A percentile compares a stretch with the other conserved stretches of the same genome.
These are phyloP conservation scores for Crypturellus undulatus DNA, from an alignment of 2,113 vertebrate species.

Conservation along the genomic window DNA sequence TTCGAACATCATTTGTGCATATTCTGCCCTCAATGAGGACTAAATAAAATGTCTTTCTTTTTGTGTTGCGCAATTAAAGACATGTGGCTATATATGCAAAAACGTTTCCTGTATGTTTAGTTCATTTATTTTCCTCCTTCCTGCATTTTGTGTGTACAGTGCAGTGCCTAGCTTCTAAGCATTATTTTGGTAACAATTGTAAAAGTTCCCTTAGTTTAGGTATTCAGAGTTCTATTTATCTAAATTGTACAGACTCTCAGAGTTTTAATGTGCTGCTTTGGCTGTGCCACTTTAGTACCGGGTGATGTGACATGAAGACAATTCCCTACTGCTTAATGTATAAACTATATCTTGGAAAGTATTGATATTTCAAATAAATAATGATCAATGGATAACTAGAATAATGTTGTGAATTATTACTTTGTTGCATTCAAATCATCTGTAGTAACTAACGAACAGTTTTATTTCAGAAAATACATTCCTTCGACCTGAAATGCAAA, in stretches of 20 bases:
- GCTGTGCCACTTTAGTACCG: conserved; percentile 82
- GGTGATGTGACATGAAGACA: conserved; percentile 79
- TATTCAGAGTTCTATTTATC: conserved; percentile 87
- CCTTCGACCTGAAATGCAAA: neutral
- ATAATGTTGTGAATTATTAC: conserved; percentile 14
- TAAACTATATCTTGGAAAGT: conserved; percentile 78
- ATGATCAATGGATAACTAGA: conserved; percentile 71
- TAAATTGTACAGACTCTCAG: conserved; percentile 84
- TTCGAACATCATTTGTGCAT: conserved; percentile 83
- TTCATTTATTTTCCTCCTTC: conserved; percentile 45
- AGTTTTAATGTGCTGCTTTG: conserved; percentile 79
- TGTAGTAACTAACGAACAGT: neutral
- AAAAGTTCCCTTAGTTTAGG: conserved; percentile 78
- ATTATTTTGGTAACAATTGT: conserved; percentile 85
- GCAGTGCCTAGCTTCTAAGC: conserved; percentile 81
- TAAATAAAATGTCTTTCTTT: conserved; percentile 72
- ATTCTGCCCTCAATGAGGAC: conserved; percentile 98
- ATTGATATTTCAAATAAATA: conserved; percentile 84
- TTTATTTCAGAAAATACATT: neutral
- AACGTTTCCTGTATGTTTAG: conserved; percentile 42
- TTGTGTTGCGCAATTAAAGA: conserved; percentile 75
- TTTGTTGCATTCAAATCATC: neutral
- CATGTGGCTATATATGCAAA: conserved; percentile 74
- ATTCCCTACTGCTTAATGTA: conserved; percentile 80
- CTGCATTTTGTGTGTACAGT: conserved; percentile 85